A percentile compares a stretch with the other conserved stretches of the same genome.
These are phyloP conservation scores for Lerista edwardsae DNA, from an alignment of 2,797 vertebrate genomes.

Conservation along the genomic window DNA sequence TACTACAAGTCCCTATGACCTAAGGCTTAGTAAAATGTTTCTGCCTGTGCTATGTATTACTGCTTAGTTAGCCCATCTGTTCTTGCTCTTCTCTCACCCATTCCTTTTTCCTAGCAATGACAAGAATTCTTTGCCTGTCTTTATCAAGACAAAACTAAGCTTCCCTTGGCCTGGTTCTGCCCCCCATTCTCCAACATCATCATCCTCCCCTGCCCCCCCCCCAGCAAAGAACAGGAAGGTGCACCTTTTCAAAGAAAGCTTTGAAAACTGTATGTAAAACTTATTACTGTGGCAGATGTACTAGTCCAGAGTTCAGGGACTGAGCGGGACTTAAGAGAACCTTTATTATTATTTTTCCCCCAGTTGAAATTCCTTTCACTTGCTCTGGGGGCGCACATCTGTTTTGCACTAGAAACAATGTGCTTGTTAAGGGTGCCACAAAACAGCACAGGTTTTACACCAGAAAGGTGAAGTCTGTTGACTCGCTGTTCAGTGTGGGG, in stretches of 20 bases:
- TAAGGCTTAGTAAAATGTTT: no score
- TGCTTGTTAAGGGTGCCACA: neutral
- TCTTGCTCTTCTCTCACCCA: no score
- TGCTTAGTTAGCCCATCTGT: no score
- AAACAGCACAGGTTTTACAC: neutral
- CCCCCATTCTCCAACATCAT: neutral
- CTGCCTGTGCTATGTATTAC: no score
- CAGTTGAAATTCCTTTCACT: neutral
- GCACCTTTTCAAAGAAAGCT: neutral
- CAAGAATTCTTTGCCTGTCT: neutral
- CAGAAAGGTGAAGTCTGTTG: conserved; percentile 6
- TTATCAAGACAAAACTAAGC: neutral
- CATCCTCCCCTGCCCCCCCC: neutral
- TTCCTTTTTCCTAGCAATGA: no score
- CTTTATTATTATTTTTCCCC: no score
- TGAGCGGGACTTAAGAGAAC: neutral
- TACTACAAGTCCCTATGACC: no score
- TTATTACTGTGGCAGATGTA: neutral
- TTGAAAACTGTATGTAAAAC: neutral
- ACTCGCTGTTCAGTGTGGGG: neutral
- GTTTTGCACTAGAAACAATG: neutral
- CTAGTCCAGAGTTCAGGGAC: neutral
- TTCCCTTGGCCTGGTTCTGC: neutral
- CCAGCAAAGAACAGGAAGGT: neutral
- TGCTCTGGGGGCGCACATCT: neutral